Evolutionary conservation across 2,888 invertebrate species (phyloP).

Genomic region (Acrobasis repandana): DNA sequence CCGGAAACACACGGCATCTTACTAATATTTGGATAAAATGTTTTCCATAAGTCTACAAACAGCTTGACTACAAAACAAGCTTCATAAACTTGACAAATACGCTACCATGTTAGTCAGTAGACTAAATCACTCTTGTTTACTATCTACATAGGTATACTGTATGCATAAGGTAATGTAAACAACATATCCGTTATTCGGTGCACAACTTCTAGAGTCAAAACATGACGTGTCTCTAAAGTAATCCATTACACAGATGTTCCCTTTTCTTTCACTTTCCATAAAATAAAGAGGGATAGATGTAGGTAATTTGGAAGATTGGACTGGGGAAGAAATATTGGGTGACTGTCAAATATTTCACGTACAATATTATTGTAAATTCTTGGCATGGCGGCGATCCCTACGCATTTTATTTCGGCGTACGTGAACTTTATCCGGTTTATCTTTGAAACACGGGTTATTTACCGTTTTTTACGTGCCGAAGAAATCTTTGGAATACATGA

Average conservation of each 20-base stretch:
- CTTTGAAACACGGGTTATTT: not conserved
- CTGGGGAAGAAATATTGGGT: conserved; percentile 4
- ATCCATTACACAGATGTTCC: not conserved
- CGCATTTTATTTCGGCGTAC: conserved; percentile 18
- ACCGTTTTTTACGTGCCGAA: not conserved
- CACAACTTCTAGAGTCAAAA: conserved; percentile 8
- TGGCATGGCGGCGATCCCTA: conserved; percentile 2
- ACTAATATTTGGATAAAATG: not conserved
- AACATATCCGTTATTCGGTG: conserved; percentile 20
- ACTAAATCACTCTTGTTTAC: conserved; percentile 6
- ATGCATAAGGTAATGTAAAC: conserved; percentile 21
- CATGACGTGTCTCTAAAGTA: conserved; percentile 8
- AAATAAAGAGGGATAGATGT: not conserved
- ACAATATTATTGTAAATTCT: conserved; percentile 12
- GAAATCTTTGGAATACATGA: not conserved
- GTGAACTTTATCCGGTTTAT: not conserved
- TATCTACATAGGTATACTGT: conserved; percentile 15
- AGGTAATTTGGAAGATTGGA: conserved; percentile 7
- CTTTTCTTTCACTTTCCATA: conserved; percentile 2
- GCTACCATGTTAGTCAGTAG: not conserved
- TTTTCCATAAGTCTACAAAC: not conserved
- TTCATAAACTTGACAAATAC: conserved; percentile 2
- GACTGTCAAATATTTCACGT: conserved; percentile 20
- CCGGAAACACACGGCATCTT: not conserved
- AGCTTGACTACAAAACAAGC: not conserved